Percentiles rank a stretch among this genome's conserved stretches.
Evolutionary conservation across 2,797 vertebrate genomes (phyloP).

Genomic region (Sciurus carolinensis): DNA sequence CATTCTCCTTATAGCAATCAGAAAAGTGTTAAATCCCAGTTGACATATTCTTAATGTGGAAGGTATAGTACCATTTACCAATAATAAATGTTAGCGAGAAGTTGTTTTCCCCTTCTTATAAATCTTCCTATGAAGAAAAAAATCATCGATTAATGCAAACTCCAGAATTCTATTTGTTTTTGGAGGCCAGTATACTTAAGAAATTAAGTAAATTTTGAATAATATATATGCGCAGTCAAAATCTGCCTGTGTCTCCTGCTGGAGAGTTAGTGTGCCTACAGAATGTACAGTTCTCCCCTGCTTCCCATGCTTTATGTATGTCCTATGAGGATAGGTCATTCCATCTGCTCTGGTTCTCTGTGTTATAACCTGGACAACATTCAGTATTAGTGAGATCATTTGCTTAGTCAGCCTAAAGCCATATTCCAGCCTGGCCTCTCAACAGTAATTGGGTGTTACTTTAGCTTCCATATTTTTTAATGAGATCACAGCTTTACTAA

Average conservation of each 20-base stretch:
- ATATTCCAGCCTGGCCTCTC: background rate
- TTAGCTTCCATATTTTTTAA: background rate
- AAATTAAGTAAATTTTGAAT: background rate
- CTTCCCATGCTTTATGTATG: background rate
- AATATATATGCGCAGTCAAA: background rate
- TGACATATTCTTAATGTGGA: background rate
- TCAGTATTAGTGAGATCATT: background rate
- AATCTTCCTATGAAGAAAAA: background rate
- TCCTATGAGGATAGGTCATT: background rate
- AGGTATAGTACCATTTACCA: background rate
- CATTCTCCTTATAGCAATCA: background rate
- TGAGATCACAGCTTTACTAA: background rate
- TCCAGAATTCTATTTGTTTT: background rate
- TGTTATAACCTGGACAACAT: background rate
- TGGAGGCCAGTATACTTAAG: background rate
- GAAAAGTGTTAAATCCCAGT: background rate
- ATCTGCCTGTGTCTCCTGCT: background rate
- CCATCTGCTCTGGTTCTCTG: background rate
- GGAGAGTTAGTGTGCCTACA: background rate
- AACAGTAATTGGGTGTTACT: background rate
- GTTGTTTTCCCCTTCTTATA: background rate
- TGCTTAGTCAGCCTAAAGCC: background rate
- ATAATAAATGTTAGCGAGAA: background rate
- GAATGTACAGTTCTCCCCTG: background rate
- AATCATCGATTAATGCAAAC: background rate